Evolutionary conservation across 1,140 invertebrate species (phyloP), one percentile per base, ranked within the genome.

Genomic region (Thrips palmi): DNA sequence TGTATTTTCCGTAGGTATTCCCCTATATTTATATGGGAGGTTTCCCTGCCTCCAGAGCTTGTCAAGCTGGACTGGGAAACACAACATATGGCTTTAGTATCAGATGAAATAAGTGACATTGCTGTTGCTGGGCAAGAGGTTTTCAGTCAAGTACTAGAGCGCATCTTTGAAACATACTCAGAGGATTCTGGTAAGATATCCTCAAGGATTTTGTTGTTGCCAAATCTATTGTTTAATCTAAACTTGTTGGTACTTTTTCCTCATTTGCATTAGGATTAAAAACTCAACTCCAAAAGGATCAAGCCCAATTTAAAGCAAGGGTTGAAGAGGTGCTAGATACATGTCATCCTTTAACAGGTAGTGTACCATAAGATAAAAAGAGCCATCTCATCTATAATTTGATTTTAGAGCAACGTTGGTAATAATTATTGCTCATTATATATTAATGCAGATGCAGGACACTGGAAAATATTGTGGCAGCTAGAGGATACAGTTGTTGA

Each of bases 311-410:
- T 39, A 77, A 77, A 46, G 66, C 68, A 36, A 74, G 70, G 49
- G 71, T 81, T 33, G 77, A 81, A 51, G 72, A 79, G 42, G 68
- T 80, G 31, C 78, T n/a, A n/a, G n/a, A n/a, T n/a, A n/a, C n/a
- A n/a, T n/a, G n/a, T n/a, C n/a, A n/a, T n/a, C n/a, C n/a, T n/a
- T n/a, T n/a, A n/a, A n/a, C n/a, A n/a, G n/a, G n/a, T n/a, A n/a
- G n/a, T n/a, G n/a, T n/a, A n/a, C n/a, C n/a, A n/a, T n/a, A n/a
- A n/a, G n/a, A n/a, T n/a, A n/a, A 42, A 25, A 18, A 18, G 30
- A 8, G 24, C 20, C n/a, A n/a, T n/a, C n/a, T n/a, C n/a, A n/a
- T n/a, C n/a, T n/a, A n/a, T n/a, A n/a, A n/a, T n/a, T n/a, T n/a
- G 29, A 31, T 31, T 4, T 6, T 31, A 17, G 4, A 31, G 5